Conservation (phyloP, 2,113 vertebrate species). For the Glaucidium brasilianum region DNA sequence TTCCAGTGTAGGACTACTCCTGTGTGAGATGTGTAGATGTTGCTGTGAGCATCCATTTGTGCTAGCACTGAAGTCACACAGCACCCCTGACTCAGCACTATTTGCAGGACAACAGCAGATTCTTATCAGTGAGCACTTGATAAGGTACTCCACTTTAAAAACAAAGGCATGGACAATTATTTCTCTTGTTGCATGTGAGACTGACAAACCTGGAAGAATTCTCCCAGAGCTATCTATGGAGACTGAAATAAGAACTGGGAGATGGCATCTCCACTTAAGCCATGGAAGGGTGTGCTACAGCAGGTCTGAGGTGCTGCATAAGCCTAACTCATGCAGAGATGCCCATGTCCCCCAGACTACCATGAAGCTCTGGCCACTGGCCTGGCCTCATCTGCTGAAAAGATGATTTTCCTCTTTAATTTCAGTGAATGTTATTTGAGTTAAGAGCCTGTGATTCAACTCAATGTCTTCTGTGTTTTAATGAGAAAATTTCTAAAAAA, state of each 20-base stretch:
- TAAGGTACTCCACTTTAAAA: background rate
- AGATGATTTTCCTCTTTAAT: background rate
- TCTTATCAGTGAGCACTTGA: background rate
- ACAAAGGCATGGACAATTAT: background rate
- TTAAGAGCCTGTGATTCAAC: background rate
- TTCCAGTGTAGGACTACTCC: background rate
- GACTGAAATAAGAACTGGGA: background rate
- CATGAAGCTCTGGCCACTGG: background rate
- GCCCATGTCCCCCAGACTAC: background rate
- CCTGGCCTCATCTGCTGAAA: background rate
- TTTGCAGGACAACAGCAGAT: background rate
- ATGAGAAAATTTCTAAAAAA: background rate
- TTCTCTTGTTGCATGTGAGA: background rate
- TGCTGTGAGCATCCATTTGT: background rate
- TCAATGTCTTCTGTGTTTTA: background rate
- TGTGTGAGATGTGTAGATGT: background rate
- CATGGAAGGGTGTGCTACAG: background rate
- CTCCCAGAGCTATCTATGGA: background rate
- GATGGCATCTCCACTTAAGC: background rate
- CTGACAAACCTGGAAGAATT: background rate
- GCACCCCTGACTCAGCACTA: background rate
- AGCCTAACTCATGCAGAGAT: accelerated
- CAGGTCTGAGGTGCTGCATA: background rate
- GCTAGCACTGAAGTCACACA: background rate
- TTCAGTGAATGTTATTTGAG: background rate